phyloP scores from a whole-genome alignment of 2,113 vertebrate genomes.

The Alligator sinensis region DNA sequence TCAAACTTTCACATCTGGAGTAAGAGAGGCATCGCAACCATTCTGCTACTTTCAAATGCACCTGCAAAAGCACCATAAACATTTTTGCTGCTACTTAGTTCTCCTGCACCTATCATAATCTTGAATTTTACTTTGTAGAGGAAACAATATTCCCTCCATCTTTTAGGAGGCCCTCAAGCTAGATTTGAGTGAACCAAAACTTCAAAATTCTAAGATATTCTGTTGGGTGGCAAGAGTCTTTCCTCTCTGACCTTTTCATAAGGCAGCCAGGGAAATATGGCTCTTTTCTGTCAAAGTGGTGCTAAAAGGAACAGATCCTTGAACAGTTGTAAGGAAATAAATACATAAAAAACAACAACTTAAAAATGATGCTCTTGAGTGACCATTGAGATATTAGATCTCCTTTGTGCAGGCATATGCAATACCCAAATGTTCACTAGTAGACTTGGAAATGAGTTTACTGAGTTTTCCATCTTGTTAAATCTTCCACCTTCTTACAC shows the following conservation, averaged over 20 bases:
- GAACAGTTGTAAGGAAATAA: background rate
- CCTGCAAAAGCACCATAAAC: background rate
- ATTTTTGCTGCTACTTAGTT: background rate
- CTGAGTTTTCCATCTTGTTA: background rate
- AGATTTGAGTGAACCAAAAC: background rate
- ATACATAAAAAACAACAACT: conserved; percentile 51
- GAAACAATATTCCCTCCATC: background rate
- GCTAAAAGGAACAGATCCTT: background rate
- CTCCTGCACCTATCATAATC: background rate
- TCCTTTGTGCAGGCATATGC: fast-evolving
- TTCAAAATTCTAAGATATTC: background rate
- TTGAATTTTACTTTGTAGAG: background rate
- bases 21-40: too few species aligned
- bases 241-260: background rate
- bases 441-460: background rate
- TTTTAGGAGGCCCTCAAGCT: background rate
- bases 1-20: too few species aligned
- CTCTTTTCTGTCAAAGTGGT: background rate
- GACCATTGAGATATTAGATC: background rate
- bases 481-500: fast-evolving
- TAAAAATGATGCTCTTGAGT: conserved; percentile 27
- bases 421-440: fast-evolving
- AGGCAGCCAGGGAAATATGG: fast-evolving
- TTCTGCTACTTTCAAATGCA: background rate
- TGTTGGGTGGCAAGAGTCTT: background rate